Conservation (phyloP, 2,797 vertebrate genomes). For the Xiphophorus birchmanni region DNA sequence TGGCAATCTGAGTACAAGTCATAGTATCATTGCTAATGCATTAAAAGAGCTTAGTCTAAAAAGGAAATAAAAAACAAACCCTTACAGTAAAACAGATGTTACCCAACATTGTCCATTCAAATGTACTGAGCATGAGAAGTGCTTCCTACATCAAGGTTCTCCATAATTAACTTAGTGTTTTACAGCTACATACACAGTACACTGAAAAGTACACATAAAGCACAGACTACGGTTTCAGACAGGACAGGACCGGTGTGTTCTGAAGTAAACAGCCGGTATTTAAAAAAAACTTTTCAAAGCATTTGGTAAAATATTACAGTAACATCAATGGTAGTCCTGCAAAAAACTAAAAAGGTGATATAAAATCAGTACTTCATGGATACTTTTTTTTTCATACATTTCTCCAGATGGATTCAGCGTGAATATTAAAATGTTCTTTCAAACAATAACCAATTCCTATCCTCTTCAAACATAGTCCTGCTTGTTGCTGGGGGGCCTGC, state of each 20-base stretch:
- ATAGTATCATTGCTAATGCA: not conserved
- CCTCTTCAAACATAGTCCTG: slow-evolving; percentile 84
- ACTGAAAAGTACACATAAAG: slow-evolving; percentile 17
- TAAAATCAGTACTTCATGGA: slow-evolving; percentile 16
- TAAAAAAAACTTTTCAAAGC: slow-evolving; percentile 32
- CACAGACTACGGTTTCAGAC: slow-evolving; percentile 14
- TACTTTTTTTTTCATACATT: slow-evolving; percentile 28
- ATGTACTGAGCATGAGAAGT: not conserved
- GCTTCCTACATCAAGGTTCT: not conserved
- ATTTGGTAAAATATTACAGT: slow-evolving; percentile 56
- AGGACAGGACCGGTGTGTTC: slow-evolving; percentile 7
- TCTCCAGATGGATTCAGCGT: slow-evolving; percentile 7
- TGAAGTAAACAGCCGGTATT: slow-evolving; percentile 51
- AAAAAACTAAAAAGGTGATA: slow-evolving; percentile 30
- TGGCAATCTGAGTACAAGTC: slow-evolving; percentile 27
- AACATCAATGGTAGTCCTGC: slow-evolving; percentile 41
- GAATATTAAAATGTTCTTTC: slow-evolving; percentile 50
- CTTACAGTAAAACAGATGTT: slow-evolving; percentile 4
- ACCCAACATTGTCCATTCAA: not conserved
- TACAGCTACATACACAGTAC: slow-evolving; percentile 11
- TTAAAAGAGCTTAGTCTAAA: not conserved
- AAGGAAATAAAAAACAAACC: not conserved
- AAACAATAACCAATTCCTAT: not conserved
- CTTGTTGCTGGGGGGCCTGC: slow-evolving; percentile 73
- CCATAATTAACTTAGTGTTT: slow-evolving; percentile 30